Percentiles rank a stretch among this genome's conserved stretches.
These are phyloP conservation scores for Gibbula magus DNA, from an alignment of 2,888 invertebrate genomes.

Conservation along the genomic window DNA sequence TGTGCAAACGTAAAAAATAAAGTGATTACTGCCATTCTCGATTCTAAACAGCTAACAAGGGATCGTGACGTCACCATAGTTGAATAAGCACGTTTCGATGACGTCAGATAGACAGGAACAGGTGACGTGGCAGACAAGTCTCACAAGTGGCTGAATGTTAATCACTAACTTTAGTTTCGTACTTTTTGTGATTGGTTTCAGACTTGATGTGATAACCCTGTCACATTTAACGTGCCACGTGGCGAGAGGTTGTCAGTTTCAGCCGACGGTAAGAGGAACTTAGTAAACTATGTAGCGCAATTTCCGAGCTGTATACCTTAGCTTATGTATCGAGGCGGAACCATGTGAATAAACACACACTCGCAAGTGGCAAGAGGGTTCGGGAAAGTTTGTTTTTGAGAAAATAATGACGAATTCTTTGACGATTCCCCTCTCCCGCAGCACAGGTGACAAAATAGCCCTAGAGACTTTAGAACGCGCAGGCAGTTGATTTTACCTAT, in stretches of 20 bases:
- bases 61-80: neutral
- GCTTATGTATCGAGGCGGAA: constrained; percentile 1
- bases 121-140: constrained; percentile 7
- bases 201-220: constrained; percentile 7
- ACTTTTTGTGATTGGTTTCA: neutral
- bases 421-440: neutral
- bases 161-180: neutral
- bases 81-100: constrained; percentile 8
- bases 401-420: constrained; percentile 7
- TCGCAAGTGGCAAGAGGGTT: constrained; percentile 6
- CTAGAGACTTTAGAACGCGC: neutral
- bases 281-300: constrained; percentile 2
- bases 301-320: constrained; percentile 8
- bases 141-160: constrained; percentile 11
- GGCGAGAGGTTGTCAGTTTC: neutral
- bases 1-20: neutral
- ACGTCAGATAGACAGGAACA: constrained; percentile 13
- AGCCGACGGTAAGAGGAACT: neutral
- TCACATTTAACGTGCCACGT: neutral
- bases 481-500: neutral
- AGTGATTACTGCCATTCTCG: neutral
- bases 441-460: constrained; percentile 1
- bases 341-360: constrained; percentile 7
- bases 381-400: constrained; percentile 6
- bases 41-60: neutral